phyloP scores from a whole-genome alignment of 2,797 vertebrate species.

The Trachurus trachurus region DNA sequence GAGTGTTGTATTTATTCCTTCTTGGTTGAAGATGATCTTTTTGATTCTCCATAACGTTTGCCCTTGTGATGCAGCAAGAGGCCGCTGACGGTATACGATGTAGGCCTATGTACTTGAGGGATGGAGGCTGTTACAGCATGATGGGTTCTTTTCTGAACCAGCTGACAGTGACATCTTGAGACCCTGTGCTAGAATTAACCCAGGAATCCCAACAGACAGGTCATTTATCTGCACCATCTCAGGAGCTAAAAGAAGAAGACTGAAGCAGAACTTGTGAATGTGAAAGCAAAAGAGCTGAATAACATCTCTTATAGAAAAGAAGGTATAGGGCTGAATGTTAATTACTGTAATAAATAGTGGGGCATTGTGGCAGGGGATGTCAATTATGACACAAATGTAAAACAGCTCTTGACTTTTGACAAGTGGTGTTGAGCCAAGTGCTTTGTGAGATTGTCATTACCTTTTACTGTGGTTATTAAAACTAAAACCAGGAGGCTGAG shows the following conservation, averaged over 20 bases:
- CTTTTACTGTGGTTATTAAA: no score
- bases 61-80: neutral
- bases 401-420: no score
- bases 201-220: conserved; percentile 67
- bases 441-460: no score
- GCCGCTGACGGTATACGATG: conserved; percentile 17
- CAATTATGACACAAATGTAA: neutral
- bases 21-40: neutral
- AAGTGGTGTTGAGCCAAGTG: no score
- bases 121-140: no score
- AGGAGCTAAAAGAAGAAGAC: conserved; percentile 44
- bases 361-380: neutral
- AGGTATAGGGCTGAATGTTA: neutral
- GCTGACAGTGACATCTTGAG: conserved; percentile 29
- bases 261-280: neutral
- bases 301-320: neutral
- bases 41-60: conserved; percentile 10
- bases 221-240: conserved; percentile 50
- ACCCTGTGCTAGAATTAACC: conserved; percentile 38
- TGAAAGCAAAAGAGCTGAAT: conserved; percentile 2
- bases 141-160: neutral
- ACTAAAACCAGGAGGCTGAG: no score
- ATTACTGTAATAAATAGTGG: neutral
- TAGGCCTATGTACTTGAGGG: no score
- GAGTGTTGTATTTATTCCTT: neutral